A percentile compares a stretch with the other conserved stretches of the same genome.
These are phyloP conservation scores for Cyclophora albipunctata DNA, from an alignment of 2,888 invertebrate genomes.

Conservation along the genomic window DNA sequence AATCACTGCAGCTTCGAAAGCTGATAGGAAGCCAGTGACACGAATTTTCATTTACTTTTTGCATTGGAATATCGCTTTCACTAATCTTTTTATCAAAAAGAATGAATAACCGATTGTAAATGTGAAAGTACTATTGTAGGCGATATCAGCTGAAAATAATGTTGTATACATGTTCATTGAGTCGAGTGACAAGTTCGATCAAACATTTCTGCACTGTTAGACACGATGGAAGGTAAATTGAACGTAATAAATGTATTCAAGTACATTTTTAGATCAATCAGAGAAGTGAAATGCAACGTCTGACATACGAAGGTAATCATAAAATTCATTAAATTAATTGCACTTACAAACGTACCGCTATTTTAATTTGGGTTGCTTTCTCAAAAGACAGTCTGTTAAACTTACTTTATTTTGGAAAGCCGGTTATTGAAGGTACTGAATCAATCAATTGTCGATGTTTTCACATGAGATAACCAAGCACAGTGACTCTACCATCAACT, in stretches of 20 bases:
- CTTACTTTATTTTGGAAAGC: constrained; percentile 20
- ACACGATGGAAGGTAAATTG: constrained; percentile 34
- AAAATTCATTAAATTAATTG: constrained; percentile 37
- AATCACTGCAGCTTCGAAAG: constrained; percentile 40
- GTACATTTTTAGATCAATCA: constrained; percentile 31
- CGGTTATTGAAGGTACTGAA: constrained; percentile 5
- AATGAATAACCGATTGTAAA: constrained; percentile 61
- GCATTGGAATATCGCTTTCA: constrained; percentile 69
- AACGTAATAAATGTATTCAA: constrained; percentile 23
- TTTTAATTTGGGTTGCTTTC: constrained; percentile 46
- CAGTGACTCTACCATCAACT: not conserved
- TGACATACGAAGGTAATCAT: constrained; percentile 18
- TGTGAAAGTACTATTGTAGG: constrained; percentile 63
- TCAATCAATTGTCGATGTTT: not conserved
- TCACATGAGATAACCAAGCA: not conserved
- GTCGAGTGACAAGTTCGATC: constrained; percentile 39
- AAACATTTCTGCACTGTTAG: constrained; percentile 37
- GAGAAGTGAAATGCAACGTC: constrained; percentile 26
- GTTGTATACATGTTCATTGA: constrained; percentile 43
- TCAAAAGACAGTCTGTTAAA: constrained; percentile 27
- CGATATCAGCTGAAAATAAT: constrained; percentile 33
- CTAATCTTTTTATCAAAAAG: constrained; percentile 58
- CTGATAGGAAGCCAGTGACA: constrained; percentile 66
- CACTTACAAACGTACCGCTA: constrained; percentile 37
- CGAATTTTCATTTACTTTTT: constrained; percentile 70